Conservation (phyloP, 1,140 invertebrate genomes). For the Eulimnadia texana region DNA sequence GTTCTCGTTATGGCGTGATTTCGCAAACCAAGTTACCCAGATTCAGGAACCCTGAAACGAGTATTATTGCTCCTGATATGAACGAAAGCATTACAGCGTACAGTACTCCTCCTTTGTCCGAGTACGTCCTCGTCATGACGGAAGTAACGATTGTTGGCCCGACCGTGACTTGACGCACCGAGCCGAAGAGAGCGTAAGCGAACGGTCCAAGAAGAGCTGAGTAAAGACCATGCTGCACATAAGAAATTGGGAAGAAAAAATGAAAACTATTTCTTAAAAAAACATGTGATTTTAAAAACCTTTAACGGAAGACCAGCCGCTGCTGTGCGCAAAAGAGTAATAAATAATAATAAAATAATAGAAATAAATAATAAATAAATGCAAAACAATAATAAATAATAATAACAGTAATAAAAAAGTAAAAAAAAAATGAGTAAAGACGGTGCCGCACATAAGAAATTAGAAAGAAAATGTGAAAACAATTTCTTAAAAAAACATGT, state of each 20-base stretch:
- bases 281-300: too few relatives aligned
- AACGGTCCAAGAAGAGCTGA: constrained; percentile 58
- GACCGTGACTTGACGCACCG: constrained; percentile 78
- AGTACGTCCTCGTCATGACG: constrained; percentile 57
- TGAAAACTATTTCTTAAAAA: neutral
- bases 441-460: neutral
- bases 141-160: constrained; percentile 77
- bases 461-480: neutral
- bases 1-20: neutral
- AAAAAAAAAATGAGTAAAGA: neutral
- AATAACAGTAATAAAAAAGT: neutral
- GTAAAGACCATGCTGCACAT: constrained; percentile 51
- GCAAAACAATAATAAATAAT: neutral
- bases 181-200: constrained; percentile 74
- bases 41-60: constrained; percentile 59
- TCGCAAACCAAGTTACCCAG: constrained; percentile 40
- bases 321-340: neutral
- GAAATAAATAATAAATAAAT: too few relatives aligned
- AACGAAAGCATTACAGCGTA: constrained; percentile 67
- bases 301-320: neutral
- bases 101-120: constrained; percentile 47
- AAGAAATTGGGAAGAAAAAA: constrained; percentile 3
- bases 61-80: constrained; percentile 54
- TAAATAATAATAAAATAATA: neutral
- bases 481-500: neutral